These are phyloP conservation scores for Tachyglossus aculeatus DNA, from an alignment of 2,797 vertebrate genomes.

Conservation along the genomic window DNA sequence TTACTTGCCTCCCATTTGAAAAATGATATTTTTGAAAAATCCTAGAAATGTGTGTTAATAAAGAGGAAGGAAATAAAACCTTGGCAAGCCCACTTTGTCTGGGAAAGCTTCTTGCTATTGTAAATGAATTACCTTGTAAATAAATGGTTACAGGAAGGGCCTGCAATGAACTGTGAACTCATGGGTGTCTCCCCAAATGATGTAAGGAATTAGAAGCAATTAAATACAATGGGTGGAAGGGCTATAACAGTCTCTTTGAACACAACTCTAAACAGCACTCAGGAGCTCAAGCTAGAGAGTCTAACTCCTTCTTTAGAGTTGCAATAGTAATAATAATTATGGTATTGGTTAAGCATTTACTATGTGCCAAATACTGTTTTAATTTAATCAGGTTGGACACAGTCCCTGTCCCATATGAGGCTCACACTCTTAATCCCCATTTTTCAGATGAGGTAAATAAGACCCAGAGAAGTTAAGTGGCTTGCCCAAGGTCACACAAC, in stretches of 20 bases:
- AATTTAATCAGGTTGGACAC: too few relatives aligned
- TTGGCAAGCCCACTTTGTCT: too few relatives aligned
- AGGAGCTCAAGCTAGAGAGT: background rate
- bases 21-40: background rate
- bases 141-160: background rate
- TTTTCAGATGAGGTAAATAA: too few relatives aligned
- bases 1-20: constrained; percentile 4
- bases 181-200: background rate
- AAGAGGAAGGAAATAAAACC: too few relatives aligned
- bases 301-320: too few relatives aligned
- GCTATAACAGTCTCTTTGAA: background rate
- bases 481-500: too few relatives aligned
- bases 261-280: background rate
- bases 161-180: background rate
- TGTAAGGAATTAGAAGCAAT: background rate
- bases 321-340: too few relatives aligned
- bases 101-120: background rate
- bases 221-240: background rate
- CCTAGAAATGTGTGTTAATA: background rate
- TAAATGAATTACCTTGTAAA: background rate
- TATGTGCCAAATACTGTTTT: too few relatives aligned
- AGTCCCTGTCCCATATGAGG: too few relatives aligned
- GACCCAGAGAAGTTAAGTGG: too few relatives aligned
- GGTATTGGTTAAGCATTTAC: too few relatives aligned
- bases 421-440: too few relatives aligned